Evolutionary conservation across 2,888 invertebrate genomes (phyloP), one percentile per base, ranked within the genome.

Genomic region (Limnephilus auricula): DNA sequence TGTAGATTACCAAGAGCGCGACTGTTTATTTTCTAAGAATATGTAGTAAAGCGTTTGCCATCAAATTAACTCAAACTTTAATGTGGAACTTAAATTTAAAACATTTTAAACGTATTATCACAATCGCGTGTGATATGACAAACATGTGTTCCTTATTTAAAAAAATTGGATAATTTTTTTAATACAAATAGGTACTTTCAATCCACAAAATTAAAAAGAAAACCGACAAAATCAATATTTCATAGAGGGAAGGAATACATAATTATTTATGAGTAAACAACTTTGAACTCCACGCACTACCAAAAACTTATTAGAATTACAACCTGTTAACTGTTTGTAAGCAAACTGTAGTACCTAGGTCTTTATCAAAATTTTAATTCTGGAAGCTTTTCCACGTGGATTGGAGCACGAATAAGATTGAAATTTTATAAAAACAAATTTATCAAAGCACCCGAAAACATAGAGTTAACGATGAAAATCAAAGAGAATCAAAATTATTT

Each of bases 11-110:
- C 37, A 15, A 34, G n/a, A 82, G 25, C 82, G 34, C 34, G 82
- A 82, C 82, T 82, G 32, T 82, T 82, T 34, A 31, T 65, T 82
- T 82, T 82, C 82, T 82, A 82, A 82, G 32, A 82, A 82, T 34
- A 82, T 34, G 34, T 15, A 25, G 18, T 65, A 18, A 65, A 65
- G 65, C 25, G 65, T 6, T 65, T 65, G 18, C 65, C 25, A 9
- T 65, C 25, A 65, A 65, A 65, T 65, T 5, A 65, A 65, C 50
- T 25, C 50, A 3, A 25, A 65, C 18, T 65, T 65, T 18, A 4
- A 65, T 18, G 65, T 65, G n/a, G n/a, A 40, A 65, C 65, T 25
- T 65, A 65, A n/a, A n/a, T n/a, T n/a, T n/a, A n/a, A n/a, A n/a
- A 65, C n/a, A n/a, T 65, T n/a, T 25, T n/a, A 65, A n/a, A 65